Conservation (phyloP, 92 coral and sea anemone species). For the Meandrina meandrites region DNA sequence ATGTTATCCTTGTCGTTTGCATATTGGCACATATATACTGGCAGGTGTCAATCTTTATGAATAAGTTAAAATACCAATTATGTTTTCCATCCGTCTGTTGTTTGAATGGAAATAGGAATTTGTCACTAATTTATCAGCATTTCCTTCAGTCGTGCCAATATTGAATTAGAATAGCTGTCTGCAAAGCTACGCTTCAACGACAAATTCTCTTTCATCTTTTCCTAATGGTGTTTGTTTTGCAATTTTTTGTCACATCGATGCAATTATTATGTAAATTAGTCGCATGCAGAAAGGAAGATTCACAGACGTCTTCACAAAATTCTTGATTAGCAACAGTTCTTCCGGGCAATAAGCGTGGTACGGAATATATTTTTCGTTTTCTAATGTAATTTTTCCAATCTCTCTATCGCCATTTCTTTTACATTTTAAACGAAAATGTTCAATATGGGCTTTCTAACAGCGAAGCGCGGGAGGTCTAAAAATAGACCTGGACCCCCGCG, state of each 20-base stretch:
- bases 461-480: too few relatives aligned
- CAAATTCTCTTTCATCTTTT: background rate
- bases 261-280: constrained; percentile 6
- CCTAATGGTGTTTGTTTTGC: background rate
- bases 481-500: too few relatives aligned
- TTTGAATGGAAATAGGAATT: background rate
- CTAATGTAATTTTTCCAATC: background rate
- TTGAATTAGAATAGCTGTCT: background rate
- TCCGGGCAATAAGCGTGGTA: background rate
- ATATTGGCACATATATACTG: background rate
- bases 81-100: background rate
- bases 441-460: background rate
- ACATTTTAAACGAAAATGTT: too few relatives aligned
- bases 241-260: background rate
- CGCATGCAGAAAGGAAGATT: background rate
- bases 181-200: background rate
- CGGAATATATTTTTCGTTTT: background rate
- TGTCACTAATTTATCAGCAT: background rate
- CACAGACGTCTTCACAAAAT: background rate
- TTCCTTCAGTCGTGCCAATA: background rate
- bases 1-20: background rate
- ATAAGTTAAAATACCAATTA: constrained; percentile 16
- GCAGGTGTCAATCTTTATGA: constrained; percentile 25
- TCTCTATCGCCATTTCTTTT: too few relatives aligned
- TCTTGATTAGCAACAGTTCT: background rate